Percentiles rank a stretch among this genome's conserved stretches.
Conservation (phyloP, 2,797 vertebrate species). For the Knipowitschia caucasica region DNA sequence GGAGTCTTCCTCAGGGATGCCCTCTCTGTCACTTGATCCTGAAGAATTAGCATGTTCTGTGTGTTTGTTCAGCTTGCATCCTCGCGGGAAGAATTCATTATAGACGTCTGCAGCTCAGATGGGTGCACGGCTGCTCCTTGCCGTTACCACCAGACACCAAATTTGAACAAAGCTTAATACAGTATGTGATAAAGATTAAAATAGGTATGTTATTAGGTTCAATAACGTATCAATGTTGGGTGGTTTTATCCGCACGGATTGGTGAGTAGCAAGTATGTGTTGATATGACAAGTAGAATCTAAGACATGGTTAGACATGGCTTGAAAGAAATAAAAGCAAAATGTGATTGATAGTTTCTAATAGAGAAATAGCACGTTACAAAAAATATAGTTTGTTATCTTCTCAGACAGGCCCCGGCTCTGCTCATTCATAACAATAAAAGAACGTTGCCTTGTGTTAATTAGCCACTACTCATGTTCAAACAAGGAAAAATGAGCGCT, state of each 20-base stretch:
- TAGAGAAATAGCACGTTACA: background rate
- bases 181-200: slow-evolving; percentile 21
- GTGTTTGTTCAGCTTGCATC: slow-evolving; percentile 37
- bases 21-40: slow-evolving; percentile 42
- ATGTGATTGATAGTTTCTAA: background rate
- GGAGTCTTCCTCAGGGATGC: slow-evolving; percentile 27
- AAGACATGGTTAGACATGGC: background rate
- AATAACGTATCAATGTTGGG: background rate
- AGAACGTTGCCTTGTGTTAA: too few species aligned
- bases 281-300: too few species aligned
- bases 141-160: slow-evolving; percentile 19
- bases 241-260: slow-evolving; percentile 5
- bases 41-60: slow-evolving; percentile 42
- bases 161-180: slow-evolving; percentile 34
- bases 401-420: too few species aligned
- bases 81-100: slow-evolving; percentile 50
- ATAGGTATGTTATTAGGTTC: slow-evolving; percentile 22
- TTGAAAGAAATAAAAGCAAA: background rate
- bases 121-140: slow-evolving; percentile 25
- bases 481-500: too few species aligned
- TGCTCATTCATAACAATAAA: too few species aligned
- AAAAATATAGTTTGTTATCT: background rate
- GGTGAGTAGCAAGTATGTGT: slow-evolving; percentile 1
- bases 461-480: too few species aligned
- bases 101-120: slow-evolving; percentile 40